Conservation (phyloP, 2,888 invertebrate species). For the Drosophila meridionalis region DNA sequence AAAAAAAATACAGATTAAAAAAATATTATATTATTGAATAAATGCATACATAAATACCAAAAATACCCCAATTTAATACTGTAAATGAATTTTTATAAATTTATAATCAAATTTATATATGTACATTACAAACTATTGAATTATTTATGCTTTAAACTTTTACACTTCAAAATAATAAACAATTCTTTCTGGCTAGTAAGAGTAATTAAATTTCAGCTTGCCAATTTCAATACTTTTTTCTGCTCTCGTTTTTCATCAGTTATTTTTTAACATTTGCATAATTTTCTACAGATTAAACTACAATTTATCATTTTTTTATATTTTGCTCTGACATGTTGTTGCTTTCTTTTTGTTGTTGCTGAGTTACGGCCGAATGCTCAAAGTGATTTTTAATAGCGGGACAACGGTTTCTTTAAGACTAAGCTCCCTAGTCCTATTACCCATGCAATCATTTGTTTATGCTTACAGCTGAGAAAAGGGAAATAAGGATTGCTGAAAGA, state of each 20-base stretch:
- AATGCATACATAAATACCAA: too few relatives aligned
- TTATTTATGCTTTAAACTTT: not conserved
- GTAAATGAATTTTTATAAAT: not conserved
- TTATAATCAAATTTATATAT: not conserved
- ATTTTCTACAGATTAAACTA: constrained; percentile 77
- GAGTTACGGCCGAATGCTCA: constrained; percentile 66
- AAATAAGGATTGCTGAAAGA: constrained; percentile 32
- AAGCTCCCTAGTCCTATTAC: constrained; percentile 49
- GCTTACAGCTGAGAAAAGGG: constrained; percentile 21
- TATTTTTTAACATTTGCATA: constrained; percentile 70
- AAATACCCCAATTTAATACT: too few relatives aligned
- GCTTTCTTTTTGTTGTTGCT: constrained; percentile 25
- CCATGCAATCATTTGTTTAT: constrained; percentile 59
- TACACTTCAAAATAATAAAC: not conserved
- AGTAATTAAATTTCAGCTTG: constrained; percentile 7
- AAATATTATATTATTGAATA: not conserved
- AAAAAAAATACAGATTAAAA: not conserved
- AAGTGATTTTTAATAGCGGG: constrained; percentile 78
- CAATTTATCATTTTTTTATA: constrained; percentile 74
- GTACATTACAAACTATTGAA: not conserved
- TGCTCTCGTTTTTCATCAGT: constrained; percentile 29
- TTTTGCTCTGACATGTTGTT: constrained; percentile 41
- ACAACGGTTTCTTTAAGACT: constrained; percentile 51
- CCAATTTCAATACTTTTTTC: not conserved
- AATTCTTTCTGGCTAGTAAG: not conserved